These are phyloP conservation scores for Drosophila emarginata DNA, from an alignment of 2,888 invertebrate genomes.

Conservation along the genomic window DNA sequence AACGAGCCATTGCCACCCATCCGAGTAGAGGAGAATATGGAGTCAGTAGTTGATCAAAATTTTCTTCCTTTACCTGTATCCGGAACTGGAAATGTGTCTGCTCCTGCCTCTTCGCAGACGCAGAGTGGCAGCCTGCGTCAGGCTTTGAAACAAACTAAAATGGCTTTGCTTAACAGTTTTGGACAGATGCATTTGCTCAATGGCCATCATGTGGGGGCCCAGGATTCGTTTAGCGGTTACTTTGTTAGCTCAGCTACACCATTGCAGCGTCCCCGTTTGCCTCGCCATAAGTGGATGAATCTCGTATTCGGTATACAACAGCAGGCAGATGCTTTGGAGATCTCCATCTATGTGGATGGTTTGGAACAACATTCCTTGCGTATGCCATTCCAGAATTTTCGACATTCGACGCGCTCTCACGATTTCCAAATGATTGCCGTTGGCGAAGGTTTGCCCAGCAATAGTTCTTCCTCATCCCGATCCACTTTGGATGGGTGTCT, in stretches of 20 bases:
- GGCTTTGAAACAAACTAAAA: constrained; percentile 80
- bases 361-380: constrained; percentile 74
- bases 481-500: constrained; percentile 74
- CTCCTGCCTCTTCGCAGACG: constrained; percentile 10
- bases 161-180: constrained; percentile 79
- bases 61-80: constrained; percentile 11
- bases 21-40: constrained; percentile 63
- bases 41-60: constrained; percentile 28
- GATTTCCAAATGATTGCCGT: constrained; percentile 78
- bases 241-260: constrained; percentile 75
- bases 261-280: constrained; percentile 74
- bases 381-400: constrained; percentile 77
- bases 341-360: constrained; percentile 78
- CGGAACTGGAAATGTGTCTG: constrained; percentile 1
- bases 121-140: constrained; percentile 68
- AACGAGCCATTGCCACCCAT: constrained; percentile 66
- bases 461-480: constrained; percentile 66
- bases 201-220: constrained; percentile 54
- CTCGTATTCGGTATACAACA: constrained; percentile 77
- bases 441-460: constrained; percentile 68
- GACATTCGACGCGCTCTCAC: constrained; percentile 66
- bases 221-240: constrained; percentile 48
- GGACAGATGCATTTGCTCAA: constrained; percentile 80
- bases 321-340: constrained; percentile 68
- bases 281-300: constrained; percentile 80